Conservation (phyloP, 2,113 vertebrate genomes). For the Taurulus bubalis region DNA sequence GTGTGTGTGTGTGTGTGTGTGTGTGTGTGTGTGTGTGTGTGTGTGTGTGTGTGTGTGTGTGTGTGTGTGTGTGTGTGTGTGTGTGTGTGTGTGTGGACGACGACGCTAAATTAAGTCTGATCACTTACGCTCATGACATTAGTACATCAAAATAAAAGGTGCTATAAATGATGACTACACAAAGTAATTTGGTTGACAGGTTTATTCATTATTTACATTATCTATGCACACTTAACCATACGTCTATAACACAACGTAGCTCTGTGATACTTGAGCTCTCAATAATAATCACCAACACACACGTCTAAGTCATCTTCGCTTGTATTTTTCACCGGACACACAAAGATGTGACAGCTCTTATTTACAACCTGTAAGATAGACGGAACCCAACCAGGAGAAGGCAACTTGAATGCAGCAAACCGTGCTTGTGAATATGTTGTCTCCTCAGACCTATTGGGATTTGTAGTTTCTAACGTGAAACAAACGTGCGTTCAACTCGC, state of each 20-base stretch:
- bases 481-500: neutral
- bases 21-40: too few relatives aligned
- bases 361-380: neutral
- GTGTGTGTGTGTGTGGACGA: too few relatives aligned
- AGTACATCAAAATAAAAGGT: neutral
- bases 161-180: neutral
- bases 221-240: neutral
- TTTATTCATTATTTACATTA: neutral
- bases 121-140: neutral
- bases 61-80: too few relatives aligned
- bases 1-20: too few relatives aligned
- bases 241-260: neutral
- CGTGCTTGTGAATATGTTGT: conserved; percentile 25
- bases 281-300: neutral
- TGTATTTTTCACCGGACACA: neutral
- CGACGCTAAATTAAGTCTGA: neutral
- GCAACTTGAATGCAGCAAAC: conserved; percentile 14
- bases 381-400: rapidly evolving
- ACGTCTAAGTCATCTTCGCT: neutral
- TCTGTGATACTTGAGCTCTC: neutral
- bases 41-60: too few relatives aligned
- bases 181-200: neutral
- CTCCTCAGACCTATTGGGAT: conserved; percentile 58
- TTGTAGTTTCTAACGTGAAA: conserved; percentile 68
- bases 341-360: neutral